Evolutionary conservation across 2,113 vertebrate species (phyloP).

Genomic region (Bos indicus): DNA sequence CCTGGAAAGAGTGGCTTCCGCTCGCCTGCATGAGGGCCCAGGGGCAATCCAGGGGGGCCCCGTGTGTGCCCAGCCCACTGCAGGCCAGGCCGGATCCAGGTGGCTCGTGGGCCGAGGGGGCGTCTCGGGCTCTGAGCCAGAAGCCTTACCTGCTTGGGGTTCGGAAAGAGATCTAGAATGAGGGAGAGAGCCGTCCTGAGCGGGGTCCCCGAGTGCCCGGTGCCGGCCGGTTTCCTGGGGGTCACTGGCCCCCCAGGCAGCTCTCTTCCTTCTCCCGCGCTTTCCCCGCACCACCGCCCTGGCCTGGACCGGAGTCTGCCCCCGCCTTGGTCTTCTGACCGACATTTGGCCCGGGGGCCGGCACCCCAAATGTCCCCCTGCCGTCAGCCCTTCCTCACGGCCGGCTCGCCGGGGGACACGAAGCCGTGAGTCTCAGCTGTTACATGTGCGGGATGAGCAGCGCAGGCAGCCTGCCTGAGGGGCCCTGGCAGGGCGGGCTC

Average conservation of each 20-base stretch:
- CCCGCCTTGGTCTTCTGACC: rapidly evolving
- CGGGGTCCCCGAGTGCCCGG: too few species aligned
- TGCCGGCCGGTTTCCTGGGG: rapidly evolving
- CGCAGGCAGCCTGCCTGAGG: neutral
- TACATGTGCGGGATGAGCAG: rapidly evolving
- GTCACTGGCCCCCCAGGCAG: neutral
- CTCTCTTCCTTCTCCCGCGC: rapidly evolving
- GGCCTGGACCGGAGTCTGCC: neutral
- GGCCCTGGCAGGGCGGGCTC: rapidly evolving
- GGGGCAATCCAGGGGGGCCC: neutral
- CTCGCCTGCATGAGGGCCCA: neutral
- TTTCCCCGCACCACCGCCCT: neutral
- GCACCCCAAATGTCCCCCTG: neutral
- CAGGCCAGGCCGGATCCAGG: rapidly evolving
- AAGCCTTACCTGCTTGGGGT: neutral
- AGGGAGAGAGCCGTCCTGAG: neutral
- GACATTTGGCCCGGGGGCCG: rapidly evolving
- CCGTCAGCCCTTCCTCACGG: neutral
- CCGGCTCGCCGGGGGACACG: neutral
- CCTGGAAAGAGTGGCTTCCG: rapidly evolving
- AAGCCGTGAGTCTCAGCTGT: neutral
- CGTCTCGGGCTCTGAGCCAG: too few species aligned
- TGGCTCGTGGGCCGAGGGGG: neutral
- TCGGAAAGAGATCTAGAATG: neutral
- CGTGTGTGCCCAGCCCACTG: rapidly evolving